A percentile compares a stretch with the other conserved stretches of the same genome.
Conservation (phyloP, 2,888 invertebrate genomes). For the Sinodicranocentrus sp. region DNA sequence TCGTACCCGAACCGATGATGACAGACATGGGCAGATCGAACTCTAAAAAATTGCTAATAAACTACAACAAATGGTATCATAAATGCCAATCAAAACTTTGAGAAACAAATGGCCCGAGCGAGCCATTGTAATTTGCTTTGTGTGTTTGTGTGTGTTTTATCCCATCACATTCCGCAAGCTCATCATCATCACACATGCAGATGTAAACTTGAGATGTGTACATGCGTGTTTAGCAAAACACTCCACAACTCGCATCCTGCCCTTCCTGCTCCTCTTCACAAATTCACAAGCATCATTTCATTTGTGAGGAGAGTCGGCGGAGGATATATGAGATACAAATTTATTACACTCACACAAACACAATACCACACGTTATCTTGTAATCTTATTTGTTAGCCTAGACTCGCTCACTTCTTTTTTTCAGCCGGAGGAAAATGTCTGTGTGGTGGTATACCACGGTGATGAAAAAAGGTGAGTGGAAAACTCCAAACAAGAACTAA, state of each 20-base stretch:
- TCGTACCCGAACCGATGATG: conserved; percentile 30
- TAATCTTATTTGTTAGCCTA: conserved; percentile 11
- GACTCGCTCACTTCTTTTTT: too few species aligned
- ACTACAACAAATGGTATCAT: conserved; percentile 62
- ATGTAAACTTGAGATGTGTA: not conserved
- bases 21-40: conserved; percentile 48
- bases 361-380: conserved; percentile 53
- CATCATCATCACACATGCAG: not conserved
- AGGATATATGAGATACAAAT: conserved; percentile 40
- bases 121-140: conserved; percentile 37
- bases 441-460: too few species aligned
- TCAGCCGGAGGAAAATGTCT: too few species aligned
- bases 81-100: conserved; percentile 61
- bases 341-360: conserved; percentile 42
- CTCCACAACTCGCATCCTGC: not conserved
- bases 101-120: conserved; percentile 32
- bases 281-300: conserved; percentile 16
- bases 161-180: not conserved
- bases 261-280: not conserved
- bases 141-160: conserved; percentile 6
- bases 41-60: conserved; percentile 61
- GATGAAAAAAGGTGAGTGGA: too few species aligned
- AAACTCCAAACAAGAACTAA: too few species aligned
- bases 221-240: not conserved
- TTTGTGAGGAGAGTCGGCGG: too few species aligned